Evolutionary conservation across 30 jellyfish, hydroid and myxozoan species (phyloP).

Genomic region (Cassiopea andromeda): DNA sequence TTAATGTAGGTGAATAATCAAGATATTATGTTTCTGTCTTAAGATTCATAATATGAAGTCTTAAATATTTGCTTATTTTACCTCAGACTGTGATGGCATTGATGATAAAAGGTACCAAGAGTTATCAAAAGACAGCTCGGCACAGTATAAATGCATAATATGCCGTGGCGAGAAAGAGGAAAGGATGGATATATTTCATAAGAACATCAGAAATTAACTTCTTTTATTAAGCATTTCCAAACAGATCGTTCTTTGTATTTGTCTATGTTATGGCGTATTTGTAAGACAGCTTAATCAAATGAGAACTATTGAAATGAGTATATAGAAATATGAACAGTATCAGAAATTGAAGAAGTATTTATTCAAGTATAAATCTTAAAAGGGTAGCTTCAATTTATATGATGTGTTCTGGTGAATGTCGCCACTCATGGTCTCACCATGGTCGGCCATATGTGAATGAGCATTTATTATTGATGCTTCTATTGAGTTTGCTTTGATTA

Average conservation of each 20-base stretch:
- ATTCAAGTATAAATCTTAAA: too few species aligned
- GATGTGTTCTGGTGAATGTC: too few species aligned
- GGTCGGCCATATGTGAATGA: too few species aligned
- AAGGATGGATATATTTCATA: conserved; percentile 85
- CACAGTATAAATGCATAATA: conserved; percentile 83
- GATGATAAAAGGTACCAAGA: conserved; percentile 89
- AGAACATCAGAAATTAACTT: conserved; percentile 21
- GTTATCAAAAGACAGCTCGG: conserved; percentile 81
- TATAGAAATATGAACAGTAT: too few species aligned
- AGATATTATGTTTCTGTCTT: neutral
- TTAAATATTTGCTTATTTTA: neutral
- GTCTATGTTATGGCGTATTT: too few species aligned
- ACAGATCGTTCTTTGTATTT: neutral
- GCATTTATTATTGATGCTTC: too few species aligned
- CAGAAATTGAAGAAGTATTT: too few species aligned
- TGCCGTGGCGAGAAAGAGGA: conserved; percentile 97
- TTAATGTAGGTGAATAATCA: neutral
- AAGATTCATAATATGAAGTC: neutral
- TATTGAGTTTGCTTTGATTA: too few species aligned
- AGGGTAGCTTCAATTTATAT: too few species aligned
- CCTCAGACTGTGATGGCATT: conserved; percentile 91
- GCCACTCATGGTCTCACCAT: too few species aligned
- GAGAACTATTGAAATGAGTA: too few species aligned
- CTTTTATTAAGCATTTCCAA: neutral
- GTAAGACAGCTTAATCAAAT: too few species aligned